Conservation (phyloP, 2,888 invertebrate genomes). For the Trichogramma evanescens region DNA sequence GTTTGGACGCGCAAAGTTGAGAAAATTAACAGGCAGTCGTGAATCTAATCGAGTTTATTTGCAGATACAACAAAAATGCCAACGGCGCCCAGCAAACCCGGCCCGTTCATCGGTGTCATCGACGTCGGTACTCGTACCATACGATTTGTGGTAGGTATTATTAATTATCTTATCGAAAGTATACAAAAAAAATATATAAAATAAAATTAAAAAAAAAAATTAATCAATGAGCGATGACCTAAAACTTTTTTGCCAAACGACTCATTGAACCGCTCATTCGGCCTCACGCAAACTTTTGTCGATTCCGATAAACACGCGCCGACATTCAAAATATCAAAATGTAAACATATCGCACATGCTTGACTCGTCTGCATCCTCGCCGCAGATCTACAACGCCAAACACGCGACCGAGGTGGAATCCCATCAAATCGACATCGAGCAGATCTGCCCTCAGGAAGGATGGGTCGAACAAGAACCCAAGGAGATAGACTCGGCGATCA, state of each 20-base stretch:
- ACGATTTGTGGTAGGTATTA: slow-evolving; percentile 66
- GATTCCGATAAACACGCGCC: neutral
- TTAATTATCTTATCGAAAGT: neutral
- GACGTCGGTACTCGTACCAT: slow-evolving; percentile 94
- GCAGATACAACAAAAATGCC: slow-evolving; percentile 32
- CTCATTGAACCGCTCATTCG: neutral
- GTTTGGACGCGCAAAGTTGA: too few relatives aligned
- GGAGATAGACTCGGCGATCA: slow-evolving; percentile 75
- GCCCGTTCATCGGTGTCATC: slow-evolving; percentile 76
- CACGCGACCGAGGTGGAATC: slow-evolving; percentile 72
- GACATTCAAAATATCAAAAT: neutral
- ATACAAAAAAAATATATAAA: neutral
- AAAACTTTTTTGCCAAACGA: too few relatives aligned
- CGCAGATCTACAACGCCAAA: slow-evolving; percentile 68
- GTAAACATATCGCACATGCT: neutral
- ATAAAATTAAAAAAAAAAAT: neutral
- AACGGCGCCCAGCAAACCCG: slow-evolving; percentile 30
- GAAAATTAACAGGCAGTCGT: too few relatives aligned
- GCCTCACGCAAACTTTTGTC: neutral
- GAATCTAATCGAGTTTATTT: too few relatives aligned
- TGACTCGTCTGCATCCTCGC: neutral
- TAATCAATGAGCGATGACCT: neutral
- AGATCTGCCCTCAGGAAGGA: slow-evolving; percentile 76
- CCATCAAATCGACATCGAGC: slow-evolving; percentile 74
- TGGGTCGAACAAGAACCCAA: slow-evolving; percentile 92